Evolutionary conservation across 2,797 vertebrate species (phyloP), one percentile per base, ranked within the genome.

Genomic region (Poecilia velifera): DNA sequence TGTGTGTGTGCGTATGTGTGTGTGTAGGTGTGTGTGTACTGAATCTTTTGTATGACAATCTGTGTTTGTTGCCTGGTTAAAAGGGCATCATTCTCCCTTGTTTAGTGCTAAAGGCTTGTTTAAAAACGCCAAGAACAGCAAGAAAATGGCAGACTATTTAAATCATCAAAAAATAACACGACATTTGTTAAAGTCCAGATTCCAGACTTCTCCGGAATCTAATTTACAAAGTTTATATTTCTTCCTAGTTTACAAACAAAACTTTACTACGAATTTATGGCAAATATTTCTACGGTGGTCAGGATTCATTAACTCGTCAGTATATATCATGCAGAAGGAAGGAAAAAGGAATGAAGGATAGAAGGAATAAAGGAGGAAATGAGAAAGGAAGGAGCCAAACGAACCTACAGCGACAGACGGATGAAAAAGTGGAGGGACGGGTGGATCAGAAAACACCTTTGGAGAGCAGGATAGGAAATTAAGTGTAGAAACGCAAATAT

Each of bases 21-120:
- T 49, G 46, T 62, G 66, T 2, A 68, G 46, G 46, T 62, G 66
- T 0, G 57, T 25, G 82, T 62, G 51, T 2, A 76, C 41, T 12
- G 25, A 78, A 55, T 55, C 45, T 79, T 78, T 20, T 28, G 31
- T 25, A n/a, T 22, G 39, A 22, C 75, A 57, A 74, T 82, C 34
- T 77, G 31, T 25, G 70, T 76, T 82, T 77, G 5, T 66, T 28
- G 14, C 51, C 64, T 76, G 41, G 41, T 46, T 28, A 46, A 71
- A 46, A 71, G n/a, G 12, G 43, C 76, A 28, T 14, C 43, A 1
- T 74, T 20, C 43, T 31, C 45, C 70, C 59, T 36, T 45, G 59
- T 47, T 53, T 6, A 20, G 72, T 73, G 73, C 62, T 55, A 3
- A 36, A 31, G 34, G 45, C 49, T 12, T 18, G 72, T 51, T 78